Conservation (phyloP, 2,797 vertebrate species). For the Hippoglossus hippoglossus region DNA sequence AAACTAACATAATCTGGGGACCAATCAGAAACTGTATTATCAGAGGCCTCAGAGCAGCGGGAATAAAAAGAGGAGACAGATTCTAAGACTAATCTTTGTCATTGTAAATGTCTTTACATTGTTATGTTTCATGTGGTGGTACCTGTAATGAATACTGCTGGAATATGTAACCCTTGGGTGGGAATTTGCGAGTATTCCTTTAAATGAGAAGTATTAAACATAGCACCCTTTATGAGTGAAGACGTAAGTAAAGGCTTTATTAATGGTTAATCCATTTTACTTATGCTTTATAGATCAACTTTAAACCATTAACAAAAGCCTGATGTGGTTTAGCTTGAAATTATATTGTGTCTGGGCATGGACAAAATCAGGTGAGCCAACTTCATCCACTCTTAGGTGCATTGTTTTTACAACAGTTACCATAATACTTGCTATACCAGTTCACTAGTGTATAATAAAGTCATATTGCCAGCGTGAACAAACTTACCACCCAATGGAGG, state of each 20-base stretch:
- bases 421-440: no score
- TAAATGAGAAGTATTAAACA: not conserved
- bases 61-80: not conserved
- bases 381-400: no score
- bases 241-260: not conserved
- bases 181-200: not conserved
- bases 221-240: not conserved
- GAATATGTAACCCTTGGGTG: no score
- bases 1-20: not conserved
- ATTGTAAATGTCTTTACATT: not conserved
- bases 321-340: no score
- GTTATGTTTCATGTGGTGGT: not conserved
- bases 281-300: not conserved
- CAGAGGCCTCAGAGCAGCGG: not conserved
- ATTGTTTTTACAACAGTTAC: no score
- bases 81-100: not conserved
- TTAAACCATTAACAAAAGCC: not conserved
- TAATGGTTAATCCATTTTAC: not conserved
- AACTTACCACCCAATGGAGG: no score
- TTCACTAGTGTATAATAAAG: no score
- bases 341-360: no score
- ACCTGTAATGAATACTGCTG: no score
- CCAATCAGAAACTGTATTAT: not conserved
- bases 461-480: no score
- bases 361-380: no score